Evolutionary conservation across 2,113 vertebrate species (phyloP).

Genomic region (Sarotherodon lohbergeri): DNA sequence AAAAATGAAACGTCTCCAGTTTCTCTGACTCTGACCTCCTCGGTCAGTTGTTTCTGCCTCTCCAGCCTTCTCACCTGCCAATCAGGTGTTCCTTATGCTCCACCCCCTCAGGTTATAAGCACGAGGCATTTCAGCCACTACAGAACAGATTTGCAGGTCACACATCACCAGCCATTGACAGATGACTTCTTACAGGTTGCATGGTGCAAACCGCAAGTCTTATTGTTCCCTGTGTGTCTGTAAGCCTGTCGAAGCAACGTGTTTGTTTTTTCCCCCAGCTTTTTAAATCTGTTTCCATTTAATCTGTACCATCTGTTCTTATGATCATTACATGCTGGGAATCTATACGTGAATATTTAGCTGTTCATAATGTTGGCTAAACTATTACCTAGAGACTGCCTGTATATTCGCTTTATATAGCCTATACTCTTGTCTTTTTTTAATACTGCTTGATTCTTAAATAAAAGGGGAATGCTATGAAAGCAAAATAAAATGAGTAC

Average conservation of each 20-base stretch:
- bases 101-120: slow-evolving; percentile 44
- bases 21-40: neutral
- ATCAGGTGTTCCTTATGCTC: slow-evolving; percentile 6
- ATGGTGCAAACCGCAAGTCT: slow-evolving; percentile 7
- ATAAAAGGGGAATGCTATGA: slow-evolving; percentile 49
- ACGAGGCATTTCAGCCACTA: slow-evolving; percentile 9
- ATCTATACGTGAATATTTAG: slow-evolving; percentile 58
- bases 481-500: slow-evolving; percentile 16
- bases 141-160: slow-evolving; percentile 17
- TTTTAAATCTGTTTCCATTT: slow-evolving; percentile 10
- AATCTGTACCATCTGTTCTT: neutral
- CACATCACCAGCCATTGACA: slow-evolving; percentile 52
- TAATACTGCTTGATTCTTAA: slow-evolving; percentile 29
- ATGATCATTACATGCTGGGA: slow-evolving; percentile 45
- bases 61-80: slow-evolving; percentile 4
- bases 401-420: slow-evolving; percentile 66
- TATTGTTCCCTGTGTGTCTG: slow-evolving; percentile 17
- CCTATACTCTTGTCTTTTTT: slow-evolving; percentile 33
- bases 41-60: slow-evolving; percentile 4
- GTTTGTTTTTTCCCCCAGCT: neutral
- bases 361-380: slow-evolving; percentile 65
- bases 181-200: neutral
- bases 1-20: neutral
- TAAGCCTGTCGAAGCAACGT: neutral
- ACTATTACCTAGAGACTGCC: slow-evolving; percentile 58